A percentile compares a stretch with the other conserved stretches of the same genome.
Conservation (phyloP, 1,140 invertebrate genomes). For the Drosophila asahinai region DNA sequence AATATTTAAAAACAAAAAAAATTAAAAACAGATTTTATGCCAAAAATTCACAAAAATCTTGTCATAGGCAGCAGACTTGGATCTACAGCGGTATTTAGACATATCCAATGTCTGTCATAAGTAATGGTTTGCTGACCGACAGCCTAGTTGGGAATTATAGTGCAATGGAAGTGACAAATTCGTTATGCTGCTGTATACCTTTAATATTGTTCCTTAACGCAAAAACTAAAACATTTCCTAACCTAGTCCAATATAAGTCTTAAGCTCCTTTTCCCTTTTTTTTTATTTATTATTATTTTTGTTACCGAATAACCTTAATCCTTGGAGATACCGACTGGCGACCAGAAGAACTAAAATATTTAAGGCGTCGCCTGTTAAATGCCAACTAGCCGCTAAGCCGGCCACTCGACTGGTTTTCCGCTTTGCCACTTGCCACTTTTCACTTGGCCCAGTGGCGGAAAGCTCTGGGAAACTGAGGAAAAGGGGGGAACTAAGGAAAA, state of each 20-base stretch:
- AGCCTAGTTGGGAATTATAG: too few species aligned
- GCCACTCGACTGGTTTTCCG: constrained; percentile 44
- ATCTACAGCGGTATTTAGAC: neutral
- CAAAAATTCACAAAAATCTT: neutral
- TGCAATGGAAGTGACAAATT: neutral
- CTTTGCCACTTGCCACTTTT: constrained; percentile 41
- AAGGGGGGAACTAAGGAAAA: constrained; percentile 24
- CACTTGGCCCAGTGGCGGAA: constrained; percentile 41
- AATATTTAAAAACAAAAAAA: neutral
- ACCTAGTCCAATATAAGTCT: neutral
- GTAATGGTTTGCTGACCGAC: too few species aligned
- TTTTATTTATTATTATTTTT: neutral
- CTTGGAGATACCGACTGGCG: constrained; percentile 10
- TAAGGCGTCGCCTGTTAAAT: constrained; percentile 50
- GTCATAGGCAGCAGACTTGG: too few species aligned
- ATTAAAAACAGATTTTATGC: neutral
- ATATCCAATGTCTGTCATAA: neutral
- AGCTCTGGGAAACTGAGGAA: constrained; percentile 12
- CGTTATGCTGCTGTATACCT: neutral
- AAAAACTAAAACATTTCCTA: neutral
- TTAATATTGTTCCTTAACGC: neutral
- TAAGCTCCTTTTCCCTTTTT: too few species aligned
- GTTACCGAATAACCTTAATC: neutral
- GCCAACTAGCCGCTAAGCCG: constrained; percentile 51
- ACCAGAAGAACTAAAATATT: constrained; percentile 44